Conservation (phyloP, 2,888 invertebrate genomes). For the Standfussiana lucernea region DNA sequence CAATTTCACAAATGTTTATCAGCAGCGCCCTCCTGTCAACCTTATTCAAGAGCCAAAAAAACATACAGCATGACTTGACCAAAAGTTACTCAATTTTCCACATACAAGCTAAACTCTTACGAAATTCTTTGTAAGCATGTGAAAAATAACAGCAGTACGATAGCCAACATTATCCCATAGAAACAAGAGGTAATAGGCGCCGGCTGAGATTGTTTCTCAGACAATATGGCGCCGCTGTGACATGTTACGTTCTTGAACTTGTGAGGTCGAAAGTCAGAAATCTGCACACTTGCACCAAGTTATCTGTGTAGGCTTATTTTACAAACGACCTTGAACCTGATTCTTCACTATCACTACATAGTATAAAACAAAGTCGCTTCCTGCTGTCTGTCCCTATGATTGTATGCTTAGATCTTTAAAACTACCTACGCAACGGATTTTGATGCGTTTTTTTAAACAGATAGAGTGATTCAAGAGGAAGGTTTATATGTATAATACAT, state of each 20-base stretch:
- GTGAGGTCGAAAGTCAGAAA: neutral
- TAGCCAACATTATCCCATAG: slow-evolving; percentile 16
- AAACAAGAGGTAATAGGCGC: slow-evolving; percentile 5
- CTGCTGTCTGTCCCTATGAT: too few species aligned
- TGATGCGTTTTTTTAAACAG: too few species aligned
- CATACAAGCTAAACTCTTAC: slow-evolving; percentile 10
- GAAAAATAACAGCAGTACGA: slow-evolving; percentile 14
- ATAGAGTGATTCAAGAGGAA: too few species aligned
- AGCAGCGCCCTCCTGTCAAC: neutral
- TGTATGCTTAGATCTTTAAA: too few species aligned
- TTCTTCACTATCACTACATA: too few species aligned
- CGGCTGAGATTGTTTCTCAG: slow-evolving; percentile 26
- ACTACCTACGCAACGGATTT: too few species aligned
- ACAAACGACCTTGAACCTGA: too few species aligned
- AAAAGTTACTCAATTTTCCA: neutral
- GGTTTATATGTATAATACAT: too few species aligned
- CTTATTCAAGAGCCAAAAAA: neutral
- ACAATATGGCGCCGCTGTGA: slow-evolving; percentile 13
- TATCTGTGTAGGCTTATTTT: too few species aligned
- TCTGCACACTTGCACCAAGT: neutral
- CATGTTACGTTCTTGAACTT: slow-evolving; percentile 25
- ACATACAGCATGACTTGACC: neutral
- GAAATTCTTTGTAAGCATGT: slow-evolving; percentile 13
- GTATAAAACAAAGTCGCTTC: too few species aligned
- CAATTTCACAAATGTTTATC: neutral